phyloP scores from a whole-genome alignment of 53 echinoderm and acorn worm species.

The Pentamera pediparva region DNA sequence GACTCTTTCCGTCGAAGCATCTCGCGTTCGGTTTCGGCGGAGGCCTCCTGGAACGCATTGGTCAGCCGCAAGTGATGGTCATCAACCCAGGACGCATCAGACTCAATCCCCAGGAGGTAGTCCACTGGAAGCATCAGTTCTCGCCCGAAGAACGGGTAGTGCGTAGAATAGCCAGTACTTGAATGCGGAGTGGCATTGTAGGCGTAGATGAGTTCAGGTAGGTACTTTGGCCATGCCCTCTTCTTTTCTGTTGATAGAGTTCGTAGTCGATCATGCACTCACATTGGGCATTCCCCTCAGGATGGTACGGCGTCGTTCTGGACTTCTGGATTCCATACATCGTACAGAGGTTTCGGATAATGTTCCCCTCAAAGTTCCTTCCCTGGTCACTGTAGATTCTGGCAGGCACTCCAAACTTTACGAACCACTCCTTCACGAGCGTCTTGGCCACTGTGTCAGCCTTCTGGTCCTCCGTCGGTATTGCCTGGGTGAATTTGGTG shows the following conservation, averaged over 20 bases:
- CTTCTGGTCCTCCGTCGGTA: slow-evolving; percentile 55
- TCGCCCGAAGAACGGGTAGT: slow-evolving; percentile 54
- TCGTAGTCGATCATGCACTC: slow-evolving; percentile 50
- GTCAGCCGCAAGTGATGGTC: slow-evolving; percentile 30
- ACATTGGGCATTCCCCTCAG: slow-evolving; percentile 30
- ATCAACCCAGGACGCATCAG: slow-evolving; percentile 21
- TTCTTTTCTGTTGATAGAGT: slow-evolving; percentile 46
- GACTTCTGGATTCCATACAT: slow-evolving; percentile 50
- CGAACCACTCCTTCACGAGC: slow-evolving; percentile 65
- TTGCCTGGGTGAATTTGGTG: slow-evolving; percentile 56
- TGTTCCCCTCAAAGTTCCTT: slow-evolving; percentile 59
- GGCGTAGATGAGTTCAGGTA: slow-evolving; percentile 31
- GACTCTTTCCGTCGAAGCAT: not conserved
- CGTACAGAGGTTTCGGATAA: slow-evolving; percentile 43
- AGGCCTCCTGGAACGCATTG: slow-evolving; percentile 21
- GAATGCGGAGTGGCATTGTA: slow-evolving; percentile 49
- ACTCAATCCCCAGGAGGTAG: slow-evolving; percentile 24
- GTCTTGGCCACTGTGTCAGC: slow-evolving; percentile 59
- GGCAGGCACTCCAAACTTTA: slow-evolving; percentile 54
- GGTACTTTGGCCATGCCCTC: slow-evolving; percentile 33
- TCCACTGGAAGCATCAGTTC: slow-evolving; percentile 37
- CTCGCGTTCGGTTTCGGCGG: slow-evolving; percentile 7
- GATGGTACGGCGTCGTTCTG: slow-evolving; percentile 41
- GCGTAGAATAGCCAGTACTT: slow-evolving; percentile 32
- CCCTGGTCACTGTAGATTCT: slow-evolving; percentile 71